Conservation (phyloP, 2,113 vertebrate species). For the Mixornis gularis region DNA sequence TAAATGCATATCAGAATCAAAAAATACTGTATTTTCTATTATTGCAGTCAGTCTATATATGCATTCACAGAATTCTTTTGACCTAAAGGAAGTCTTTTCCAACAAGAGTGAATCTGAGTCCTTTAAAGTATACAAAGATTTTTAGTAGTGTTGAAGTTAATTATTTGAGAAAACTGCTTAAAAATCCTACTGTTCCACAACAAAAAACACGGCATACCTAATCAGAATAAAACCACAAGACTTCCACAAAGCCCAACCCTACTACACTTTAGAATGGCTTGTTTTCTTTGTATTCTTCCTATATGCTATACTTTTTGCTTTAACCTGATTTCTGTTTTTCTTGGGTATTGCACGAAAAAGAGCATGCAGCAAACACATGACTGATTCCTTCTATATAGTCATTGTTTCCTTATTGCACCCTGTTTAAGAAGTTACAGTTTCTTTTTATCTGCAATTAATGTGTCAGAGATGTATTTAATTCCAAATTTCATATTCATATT, state of each 20-base stretch:
- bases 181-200: background rate
- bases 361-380: background rate
- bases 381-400: background rate
- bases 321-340: background rate
- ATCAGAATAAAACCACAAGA: background rate
- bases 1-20: background rate
- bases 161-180: background rate
- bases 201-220: background rate
- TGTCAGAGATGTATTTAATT: constrained; percentile 34
- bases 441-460: constrained; percentile 28
- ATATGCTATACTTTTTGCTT: background rate
- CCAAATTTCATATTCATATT: constrained; percentile 30
- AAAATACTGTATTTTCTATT: background rate
- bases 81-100: background rate
- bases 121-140: background rate
- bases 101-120: background rate
- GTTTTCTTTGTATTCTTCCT: background rate
- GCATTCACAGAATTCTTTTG: background rate
- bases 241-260: background rate
- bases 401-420: background rate
- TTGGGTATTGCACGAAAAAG: background rate
- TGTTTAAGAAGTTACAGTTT: background rate
- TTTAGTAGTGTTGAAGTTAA: background rate
- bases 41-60: background rate
- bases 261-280: background rate